Base-by-base conservation (phyloP, 2,888 invertebrate genomes). In the Drosophila rubida region DNA sequence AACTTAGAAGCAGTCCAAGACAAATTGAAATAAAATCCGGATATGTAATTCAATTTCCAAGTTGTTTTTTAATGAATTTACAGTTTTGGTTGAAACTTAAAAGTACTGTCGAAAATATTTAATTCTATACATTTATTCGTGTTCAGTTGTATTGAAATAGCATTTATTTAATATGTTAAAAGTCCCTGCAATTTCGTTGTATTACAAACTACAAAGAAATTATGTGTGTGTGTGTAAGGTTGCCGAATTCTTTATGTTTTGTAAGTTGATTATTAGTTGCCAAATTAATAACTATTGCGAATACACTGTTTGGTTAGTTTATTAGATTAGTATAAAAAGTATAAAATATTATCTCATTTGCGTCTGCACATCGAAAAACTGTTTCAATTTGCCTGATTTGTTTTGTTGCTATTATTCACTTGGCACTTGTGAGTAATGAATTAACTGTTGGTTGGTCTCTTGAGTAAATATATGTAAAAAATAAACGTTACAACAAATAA, bases 111-210 rank as follows among this genome's bases (percentile, higher is more conserved):
- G 45, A 66, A 60, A 57, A 48, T 57, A 60, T 63, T 67, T 37
- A 61, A 59, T 62, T 54, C 13, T 64, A 66, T 70, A 73, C 69
- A 72, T 77, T 77, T 73, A 69, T 77, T 73, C 59, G 59, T 70
- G 41, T 62, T 53, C 41, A 30, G 23, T 53, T 67, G 59, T 64
- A 70, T 74, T 63, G 23, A 35, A 55, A 64, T 59, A 66, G 54
- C 46, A 37, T 65, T 64, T 48, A 39, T 55, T 57, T 63, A 69
- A 78, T 78, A 75, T 72, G 66, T 19, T 19, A 71, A 77, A 88
- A 87, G 83, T 90, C 88, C 90, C 91, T 91, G 91, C 91, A 91
- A 91, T 91, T 91, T 90, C 78, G 81, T 87, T 71, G 54, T 75
- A 65, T 72, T 69, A 69, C 72, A 72, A 77, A 69, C 80, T 77